Base-by-base conservation (phyloP, 1,140 invertebrate genomes). In the Philotrypesis tridentata region DNA sequence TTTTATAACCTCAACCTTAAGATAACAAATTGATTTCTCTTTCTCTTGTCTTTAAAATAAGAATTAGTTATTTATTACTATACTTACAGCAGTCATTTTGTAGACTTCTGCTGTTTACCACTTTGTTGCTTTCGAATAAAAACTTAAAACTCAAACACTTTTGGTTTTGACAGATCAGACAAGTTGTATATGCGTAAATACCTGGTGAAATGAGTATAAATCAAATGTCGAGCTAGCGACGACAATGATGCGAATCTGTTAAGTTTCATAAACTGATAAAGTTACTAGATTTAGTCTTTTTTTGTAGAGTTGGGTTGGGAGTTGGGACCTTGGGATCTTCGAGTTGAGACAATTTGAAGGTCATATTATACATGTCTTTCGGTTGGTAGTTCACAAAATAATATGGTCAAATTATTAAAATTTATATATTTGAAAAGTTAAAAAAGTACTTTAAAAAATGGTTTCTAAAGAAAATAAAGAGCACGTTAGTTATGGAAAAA, bases 21-120 rank as follows among this genome's bases (percentile, higher is more conserved):
- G 21, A 65, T 43, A 14, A 33, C 11, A 40, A 68, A 55, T 25
- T 65, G n/a, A 74, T 25, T 29, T 25, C 23, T 2, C 11, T 29
- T 25, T n/a, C n/a, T n/a, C n/a, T n/a, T n/a, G n/a, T n/a, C 8
- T 27, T 25, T 6, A 65, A 65, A 65, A 17, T 17, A 55, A 65
- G 4, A 25, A 65, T 65, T 14, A n/a, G 48, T 29, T n/a, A 27
- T 68, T n/a, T 60, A 31, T 17, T 65, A 3, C 6, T 76, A n/a
- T n/a, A 85, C 84, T 84, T 78, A 86, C 84, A 27, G 78, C 76
- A 14, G 84, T 84, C 84, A 85, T 87, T 67, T 84, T 83, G 11
- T 77, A 60, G 27, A 27, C 67, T 80, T 77, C 21, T 61, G 17
- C 40, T 55, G 48, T 21, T 55, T n/a, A 6, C 7, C 48, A 55